phyloP scores from a whole-genome alignment of 2,888 invertebrate species.

The Pimpla rufipes region DNA sequence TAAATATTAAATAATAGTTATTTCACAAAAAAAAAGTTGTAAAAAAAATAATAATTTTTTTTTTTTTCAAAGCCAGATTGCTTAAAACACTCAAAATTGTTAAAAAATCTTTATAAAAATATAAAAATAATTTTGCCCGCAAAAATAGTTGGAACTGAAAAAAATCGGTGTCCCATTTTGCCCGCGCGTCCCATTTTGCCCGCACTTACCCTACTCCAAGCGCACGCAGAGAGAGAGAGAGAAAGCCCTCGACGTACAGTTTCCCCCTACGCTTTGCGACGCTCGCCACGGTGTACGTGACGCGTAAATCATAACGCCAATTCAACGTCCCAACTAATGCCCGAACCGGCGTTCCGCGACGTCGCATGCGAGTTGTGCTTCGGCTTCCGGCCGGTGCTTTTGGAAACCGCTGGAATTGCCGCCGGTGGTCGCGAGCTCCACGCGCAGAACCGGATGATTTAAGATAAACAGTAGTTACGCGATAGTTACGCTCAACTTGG shows the following conservation, averaged over 20 bases:
- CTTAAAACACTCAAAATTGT: no score
- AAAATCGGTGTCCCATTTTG: no score
- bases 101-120: no score
- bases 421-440: slow-evolving; percentile 22
- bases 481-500: slow-evolving; percentile 40
- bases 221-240: slow-evolving; percentile 18
- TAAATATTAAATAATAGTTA: no score
- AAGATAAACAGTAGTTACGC: slow-evolving; percentile 57
- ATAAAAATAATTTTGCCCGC: no score
- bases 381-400: slow-evolving; percentile 35
- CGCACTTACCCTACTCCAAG: slow-evolving; percentile 9
- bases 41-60: no score
- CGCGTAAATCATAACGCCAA: slow-evolving; percentile 70
- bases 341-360: slow-evolving; percentile 50
- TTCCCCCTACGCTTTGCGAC: slow-evolving; percentile 9
- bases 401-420: slow-evolving; percentile 49
- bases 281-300: slow-evolving; percentile 57
- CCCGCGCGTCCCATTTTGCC: no score
- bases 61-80: no score
- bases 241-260: slow-evolving; percentile 15
- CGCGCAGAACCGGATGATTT: slow-evolving; percentile 51
- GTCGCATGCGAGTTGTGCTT: slow-evolving; percentile 33
- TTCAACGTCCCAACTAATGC: slow-evolving; percentile 66
- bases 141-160: no score
- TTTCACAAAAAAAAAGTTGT: no score